Percentiles rank a stretch among this genome's conserved stretches.
phyloP scores from a whole-genome alignment of 2,888 invertebrate species.

The Hololepta plana region DNA sequence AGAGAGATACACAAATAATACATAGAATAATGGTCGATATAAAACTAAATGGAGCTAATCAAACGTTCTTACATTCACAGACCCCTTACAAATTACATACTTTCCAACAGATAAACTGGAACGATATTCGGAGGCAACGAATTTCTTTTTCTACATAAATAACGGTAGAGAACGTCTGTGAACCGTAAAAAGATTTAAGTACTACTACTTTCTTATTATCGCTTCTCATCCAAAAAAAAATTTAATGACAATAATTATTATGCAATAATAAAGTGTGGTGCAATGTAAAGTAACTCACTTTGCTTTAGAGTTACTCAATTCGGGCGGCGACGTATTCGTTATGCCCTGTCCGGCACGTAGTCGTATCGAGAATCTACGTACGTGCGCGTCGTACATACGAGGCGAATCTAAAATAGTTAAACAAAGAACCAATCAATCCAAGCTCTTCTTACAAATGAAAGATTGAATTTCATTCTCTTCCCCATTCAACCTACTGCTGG shows the following conservation, averaged over 20 bases:
- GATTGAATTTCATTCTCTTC: too few species aligned
- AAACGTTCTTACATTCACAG: too few species aligned
- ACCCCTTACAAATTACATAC: too few species aligned
- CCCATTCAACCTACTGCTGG: conserved; percentile 23
- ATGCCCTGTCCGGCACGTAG: conserved; percentile 23
- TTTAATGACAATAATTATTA: background rate
- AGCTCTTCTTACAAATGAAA: background rate
- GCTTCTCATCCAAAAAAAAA: too few species aligned
- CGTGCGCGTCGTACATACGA: conserved; percentile 23
- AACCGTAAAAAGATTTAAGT: too few species aligned
- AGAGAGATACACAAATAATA: conserved; percentile 1
- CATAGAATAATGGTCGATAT: too few species aligned
- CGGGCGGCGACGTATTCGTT: conserved; percentile 28
- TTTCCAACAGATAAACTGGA: too few species aligned
- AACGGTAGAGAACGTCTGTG: too few species aligned
- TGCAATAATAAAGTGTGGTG: conserved; percentile 1
- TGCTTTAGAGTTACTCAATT: conserved; percentile 28
- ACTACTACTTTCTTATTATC: too few species aligned
- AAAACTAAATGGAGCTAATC: too few species aligned
- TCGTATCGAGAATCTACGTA: conserved; percentile 25
- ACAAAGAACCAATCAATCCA: background rate
- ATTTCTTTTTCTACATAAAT: too few species aligned
- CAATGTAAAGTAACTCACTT: conserved; percentile 28
- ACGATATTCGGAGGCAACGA: too few species aligned
- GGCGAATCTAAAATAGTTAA: conserved; percentile 23